Percentiles rank a stretch among this genome's conserved stretches.
Conservation (phyloP, 1,140 invertebrate genomes). For the Lepidurus couesii region DNA sequence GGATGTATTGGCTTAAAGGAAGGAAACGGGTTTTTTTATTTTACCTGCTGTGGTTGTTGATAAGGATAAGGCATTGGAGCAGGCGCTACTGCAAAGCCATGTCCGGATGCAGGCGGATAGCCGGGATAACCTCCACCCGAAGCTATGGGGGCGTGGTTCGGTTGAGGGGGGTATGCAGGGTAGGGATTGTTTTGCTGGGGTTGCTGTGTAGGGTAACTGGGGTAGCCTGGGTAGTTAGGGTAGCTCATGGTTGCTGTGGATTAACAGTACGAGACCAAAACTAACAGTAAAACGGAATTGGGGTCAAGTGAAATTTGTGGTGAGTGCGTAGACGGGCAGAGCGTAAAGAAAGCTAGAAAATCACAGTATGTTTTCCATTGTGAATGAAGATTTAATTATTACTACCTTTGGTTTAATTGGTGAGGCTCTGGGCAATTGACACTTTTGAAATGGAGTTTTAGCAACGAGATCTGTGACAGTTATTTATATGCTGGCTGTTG, state of each 20-base stretch:
- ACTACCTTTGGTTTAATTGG: not conserved
- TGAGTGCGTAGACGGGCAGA: not conserved
- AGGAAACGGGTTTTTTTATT: not conserved
- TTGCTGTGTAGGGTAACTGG: conserved; percentile 31
- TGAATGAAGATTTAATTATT: not conserved
- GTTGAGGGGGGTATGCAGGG: conserved; percentile 23
- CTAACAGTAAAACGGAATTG: not conserved
- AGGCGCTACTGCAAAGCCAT: conserved; percentile 13
- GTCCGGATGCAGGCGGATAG: conserved; percentile 15
- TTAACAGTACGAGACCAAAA: not conserved
- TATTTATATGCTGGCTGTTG: no score
- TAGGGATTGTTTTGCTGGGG: not conserved
- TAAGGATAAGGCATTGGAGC: conserved; percentile 4
- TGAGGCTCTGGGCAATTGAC: not conserved
- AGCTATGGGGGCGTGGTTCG: not conserved
- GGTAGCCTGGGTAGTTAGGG: conserved; percentile 27
- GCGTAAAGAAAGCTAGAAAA: not conserved
- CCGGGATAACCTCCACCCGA: conserved; percentile 13
- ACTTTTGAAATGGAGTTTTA: not conserved
- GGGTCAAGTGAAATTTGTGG: not conserved
- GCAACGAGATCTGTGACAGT: no score
- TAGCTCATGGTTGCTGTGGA: not conserved
- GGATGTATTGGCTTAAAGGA: not conserved
- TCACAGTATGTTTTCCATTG: not conserved
- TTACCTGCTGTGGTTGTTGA: conserved; percentile 22